These are phyloP conservation scores for Andrena chrysosceles DNA, from an alignment of 2,888 invertebrate genomes.

Conservation along the genomic window DNA sequence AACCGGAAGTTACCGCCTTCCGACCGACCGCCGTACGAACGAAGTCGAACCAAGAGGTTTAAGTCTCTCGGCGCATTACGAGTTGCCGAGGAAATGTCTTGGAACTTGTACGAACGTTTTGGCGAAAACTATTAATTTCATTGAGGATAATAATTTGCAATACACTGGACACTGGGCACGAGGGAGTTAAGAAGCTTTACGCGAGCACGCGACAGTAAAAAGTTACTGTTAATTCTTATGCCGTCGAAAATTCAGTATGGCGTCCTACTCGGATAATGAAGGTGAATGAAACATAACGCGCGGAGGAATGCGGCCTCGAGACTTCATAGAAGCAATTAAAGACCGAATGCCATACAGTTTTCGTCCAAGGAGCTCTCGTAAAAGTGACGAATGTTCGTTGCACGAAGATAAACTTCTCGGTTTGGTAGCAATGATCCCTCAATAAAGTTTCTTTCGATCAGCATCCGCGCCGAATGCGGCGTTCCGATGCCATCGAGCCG, in stretches of 20 bases:
- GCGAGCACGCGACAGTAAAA: too few relatives aligned
- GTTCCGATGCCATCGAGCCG: not conserved
- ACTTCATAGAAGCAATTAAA: not conserved
- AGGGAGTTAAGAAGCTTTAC: too few relatives aligned
- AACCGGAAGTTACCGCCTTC: slow-evolving; percentile 80
- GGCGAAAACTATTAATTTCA: not conserved
- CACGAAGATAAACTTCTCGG: slow-evolving; percentile 43
- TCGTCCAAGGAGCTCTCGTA: slow-evolving; percentile 1
- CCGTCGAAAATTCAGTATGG: too few relatives aligned
- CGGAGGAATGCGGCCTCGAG: not conserved
- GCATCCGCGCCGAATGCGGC: slow-evolving; percentile 29
- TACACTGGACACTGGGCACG: not conserved
- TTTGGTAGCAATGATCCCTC: slow-evolving; percentile 48
- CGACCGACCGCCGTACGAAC: slow-evolving; percentile 54
- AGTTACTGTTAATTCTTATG: too few relatives aligned
- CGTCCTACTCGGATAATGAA: not conserved
- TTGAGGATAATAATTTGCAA: not conserved
- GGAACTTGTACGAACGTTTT: slow-evolving; percentile 23
- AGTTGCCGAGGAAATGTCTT: slow-evolving; percentile 55
- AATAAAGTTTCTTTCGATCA: slow-evolving; percentile 34
- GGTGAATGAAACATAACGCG: not conserved
- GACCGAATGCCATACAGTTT: not conserved
- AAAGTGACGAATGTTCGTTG: slow-evolving; percentile 28
- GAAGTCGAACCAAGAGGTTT: slow-evolving; percentile 59
- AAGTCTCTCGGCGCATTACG: slow-evolving; percentile 64